Evolutionary conservation across 2,888 invertebrate species (phyloP).

Genomic region (Ochropacha duplaris): DNA sequence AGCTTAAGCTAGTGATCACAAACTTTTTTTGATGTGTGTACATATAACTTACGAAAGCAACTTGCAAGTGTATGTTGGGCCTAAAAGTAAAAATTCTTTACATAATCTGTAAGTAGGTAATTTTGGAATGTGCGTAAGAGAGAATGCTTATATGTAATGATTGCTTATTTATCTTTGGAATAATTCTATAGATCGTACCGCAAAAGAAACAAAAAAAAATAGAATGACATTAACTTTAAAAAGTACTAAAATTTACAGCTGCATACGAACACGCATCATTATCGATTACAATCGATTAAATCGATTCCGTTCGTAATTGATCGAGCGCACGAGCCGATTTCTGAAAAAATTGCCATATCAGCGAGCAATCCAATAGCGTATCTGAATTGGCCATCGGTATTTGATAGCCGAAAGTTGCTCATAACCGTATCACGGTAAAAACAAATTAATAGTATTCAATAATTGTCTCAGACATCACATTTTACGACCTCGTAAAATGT

Average conservation of each 20-base stretch:
- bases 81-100: too few relatives aligned
- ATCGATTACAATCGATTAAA: slow-evolving; percentile 72
- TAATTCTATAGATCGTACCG: too few relatives aligned
- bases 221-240: background rate
- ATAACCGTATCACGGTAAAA: slow-evolving; percentile 55
- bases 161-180: too few relatives aligned
- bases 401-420: slow-evolving; percentile 65
- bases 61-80: too few relatives aligned
- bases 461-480: slow-evolving; percentile 17
- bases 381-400: slow-evolving; percentile 34
- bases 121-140: too few relatives aligned
- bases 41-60: too few relatives aligned
- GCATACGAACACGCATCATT: slow-evolving; percentile 60
- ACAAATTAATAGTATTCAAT: slow-evolving; percentile 9
- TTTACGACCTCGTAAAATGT: slow-evolving; percentile 3
- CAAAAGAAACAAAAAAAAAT: background rate
- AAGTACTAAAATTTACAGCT: slow-evolving; percentile 58
- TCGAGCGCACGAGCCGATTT: slow-evolving; percentile 60
- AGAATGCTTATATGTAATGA: too few relatives aligned
- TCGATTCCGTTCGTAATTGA: slow-evolving; percentile 71
- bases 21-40: too few relatives aligned
- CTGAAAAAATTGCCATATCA: slow-evolving; percentile 22
- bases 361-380: slow-evolving; percentile 18
- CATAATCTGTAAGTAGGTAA: too few relatives aligned
- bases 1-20: too few relatives aligned